Evolutionary conservation across 2,113 vertebrate genomes (phyloP), one percentile per base, ranked within the genome.

Genomic region (Urocitellus parryii): DNA sequence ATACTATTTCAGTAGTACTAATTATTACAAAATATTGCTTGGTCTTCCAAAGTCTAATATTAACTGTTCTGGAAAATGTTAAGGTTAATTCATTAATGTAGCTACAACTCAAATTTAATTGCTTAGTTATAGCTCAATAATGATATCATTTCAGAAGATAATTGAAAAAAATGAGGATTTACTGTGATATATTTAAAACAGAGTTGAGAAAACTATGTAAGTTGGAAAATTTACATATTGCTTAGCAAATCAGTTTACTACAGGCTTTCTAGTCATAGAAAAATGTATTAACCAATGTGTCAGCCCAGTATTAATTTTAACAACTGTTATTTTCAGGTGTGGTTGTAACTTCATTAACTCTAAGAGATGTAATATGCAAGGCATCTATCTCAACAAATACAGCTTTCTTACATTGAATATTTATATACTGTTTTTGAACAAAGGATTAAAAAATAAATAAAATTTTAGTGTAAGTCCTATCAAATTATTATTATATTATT

Each of bases 11-110:
- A 76, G 25, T 89, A 63, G 51, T 83, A 91, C 51, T 76, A 90
- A 85, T 86, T 92, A 67, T 74, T 90, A 78, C 8, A 76, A 88
- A 84, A 92, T 85, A 53, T 84, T 92, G 14, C 82, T 92, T 58
- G 12, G 39, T 37, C 39, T 95, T 95, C 79, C 29, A 78, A 58
- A 29, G n/a, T 85, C 88, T 95, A 90, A 84, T 24, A 53, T 96
- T 76, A 94, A 65, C n/a, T 93, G 37, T 84, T 96, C 24, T 87
- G 83, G 88, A 90, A 92, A 96, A 90, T 95, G 82, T 88, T 97
- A 94, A 92, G 68, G 51, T 96, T 97, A 94, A 95, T 94, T 96
- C 91, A 82, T 68, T 90, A 94, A 82, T 80, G 61, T 58, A 91
- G 70, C 34, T 76, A 77, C 39, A 67, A 92, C 68, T 80, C 9